These are phyloP conservation scores for Stichopus chloronotus DNA, from an alignment of 35 echinoderm and acorn worm genomes.

Conservation along the genomic window DNA sequence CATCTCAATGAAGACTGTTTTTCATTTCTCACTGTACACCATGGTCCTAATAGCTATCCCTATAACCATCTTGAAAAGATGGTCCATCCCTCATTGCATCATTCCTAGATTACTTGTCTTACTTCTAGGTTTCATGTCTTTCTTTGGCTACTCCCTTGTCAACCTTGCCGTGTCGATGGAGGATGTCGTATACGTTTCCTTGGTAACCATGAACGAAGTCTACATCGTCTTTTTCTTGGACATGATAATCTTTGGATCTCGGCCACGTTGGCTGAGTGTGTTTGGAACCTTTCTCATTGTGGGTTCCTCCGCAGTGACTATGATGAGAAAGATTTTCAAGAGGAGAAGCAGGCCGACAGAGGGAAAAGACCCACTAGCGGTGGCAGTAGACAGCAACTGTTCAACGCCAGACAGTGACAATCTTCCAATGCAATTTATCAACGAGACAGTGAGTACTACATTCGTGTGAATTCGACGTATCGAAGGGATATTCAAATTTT, in stretches of 20 bases:
- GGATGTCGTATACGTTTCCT: conserved; percentile 38
- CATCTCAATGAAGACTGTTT: conserved; percentile 16
- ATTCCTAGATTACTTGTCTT: not conserved
- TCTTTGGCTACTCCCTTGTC: not conserved
- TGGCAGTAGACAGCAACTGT: not conserved
- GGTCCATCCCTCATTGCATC: not conserved
- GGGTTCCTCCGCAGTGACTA: not conserved
- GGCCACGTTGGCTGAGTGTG: conserved; percentile 17
- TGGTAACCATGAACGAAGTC: conserved; percentile 45
- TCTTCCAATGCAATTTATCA: too few relatives aligned
- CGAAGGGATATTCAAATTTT: too few relatives aligned
- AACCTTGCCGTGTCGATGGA: conserved; percentile 2
- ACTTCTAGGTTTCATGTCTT: not conserved
- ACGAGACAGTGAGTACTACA: too few relatives aligned
- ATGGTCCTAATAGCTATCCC: not conserved
- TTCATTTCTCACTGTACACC: not conserved
- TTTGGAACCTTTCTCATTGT: conserved; percentile 17
- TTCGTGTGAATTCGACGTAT: too few relatives aligned
- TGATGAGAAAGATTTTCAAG: not conserved
- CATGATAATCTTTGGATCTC: not conserved
- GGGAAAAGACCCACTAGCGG: not conserved
- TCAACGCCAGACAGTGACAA: not conserved
- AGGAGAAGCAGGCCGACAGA: not conserved
- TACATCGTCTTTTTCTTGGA: conserved; percentile 8
- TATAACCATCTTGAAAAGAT: not conserved